Evolutionary conservation across 2,888 invertebrate species (phyloP).

Genomic region (Drosophila pullipes): DNA sequence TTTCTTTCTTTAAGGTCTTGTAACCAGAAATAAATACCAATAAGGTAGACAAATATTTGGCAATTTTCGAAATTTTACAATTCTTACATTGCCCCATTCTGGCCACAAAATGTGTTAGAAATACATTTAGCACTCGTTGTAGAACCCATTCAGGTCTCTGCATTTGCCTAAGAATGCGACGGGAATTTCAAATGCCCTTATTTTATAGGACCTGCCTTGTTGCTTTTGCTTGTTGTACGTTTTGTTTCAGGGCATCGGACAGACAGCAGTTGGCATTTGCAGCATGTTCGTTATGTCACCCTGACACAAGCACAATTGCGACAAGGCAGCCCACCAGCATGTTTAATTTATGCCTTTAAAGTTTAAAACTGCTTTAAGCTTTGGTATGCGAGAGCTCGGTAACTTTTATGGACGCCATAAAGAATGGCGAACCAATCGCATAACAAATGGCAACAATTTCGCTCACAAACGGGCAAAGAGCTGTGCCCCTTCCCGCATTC

Average conservation of each 20-base stretch:
- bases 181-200: constrained; percentile 73
- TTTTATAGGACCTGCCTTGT: constrained; percentile 42
- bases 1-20: neutral
- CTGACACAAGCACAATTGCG: constrained; percentile 24
- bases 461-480: constrained; percentile 53
- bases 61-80: constrained; percentile 50
- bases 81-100: constrained; percentile 26
- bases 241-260: constrained; percentile 43
- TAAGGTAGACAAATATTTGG: constrained; percentile 47
- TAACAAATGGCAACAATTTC: constrained; percentile 80
- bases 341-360: constrained; percentile 74
- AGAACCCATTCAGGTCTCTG: constrained; percentile 11
- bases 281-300: constrained; percentile 66
- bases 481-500: constrained; percentile 22
- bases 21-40: constrained; percentile 51
- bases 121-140: constrained; percentile 44
- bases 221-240: constrained; percentile 25
- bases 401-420: constrained; percentile 64
- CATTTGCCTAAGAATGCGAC: constrained; percentile 62
- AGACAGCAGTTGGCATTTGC: constrained; percentile 62
- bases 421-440: constrained; percentile 66
- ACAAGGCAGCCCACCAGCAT: constrained; percentile 9
- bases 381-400: constrained; percentile 57
- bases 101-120: constrained; percentile 54
- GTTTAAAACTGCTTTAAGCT: constrained; percentile 59